phyloP scores from a whole-genome alignment of 2,113 vertebrate genomes.

The Bos indicus region DNA sequence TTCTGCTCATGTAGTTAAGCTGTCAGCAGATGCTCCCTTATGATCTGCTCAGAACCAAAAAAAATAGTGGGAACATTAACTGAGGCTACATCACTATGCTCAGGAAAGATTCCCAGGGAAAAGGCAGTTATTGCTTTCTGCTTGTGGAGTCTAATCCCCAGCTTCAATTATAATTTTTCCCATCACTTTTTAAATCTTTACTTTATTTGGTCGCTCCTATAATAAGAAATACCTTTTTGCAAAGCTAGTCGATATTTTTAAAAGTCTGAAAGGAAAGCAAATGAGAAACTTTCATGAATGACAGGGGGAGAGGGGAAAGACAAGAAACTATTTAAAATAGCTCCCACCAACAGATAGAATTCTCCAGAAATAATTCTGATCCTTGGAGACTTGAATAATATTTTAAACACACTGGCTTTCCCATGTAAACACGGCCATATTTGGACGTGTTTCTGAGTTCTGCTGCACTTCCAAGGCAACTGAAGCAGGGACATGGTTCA shows the following conservation, averaged over 20 bases:
- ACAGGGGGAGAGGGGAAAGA: constrained; percentile 58
- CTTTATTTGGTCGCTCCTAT: constrained; percentile 66
- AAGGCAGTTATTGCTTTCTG: not conserved
- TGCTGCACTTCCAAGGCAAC: not conserved
- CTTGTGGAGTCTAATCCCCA: not conserved
- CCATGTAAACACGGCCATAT: constrained; percentile 71
- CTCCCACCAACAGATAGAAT: constrained; percentile 64
- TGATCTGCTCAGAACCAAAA: not conserved
- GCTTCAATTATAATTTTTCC: constrained; percentile 31
- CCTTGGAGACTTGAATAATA: constrained; percentile 69
- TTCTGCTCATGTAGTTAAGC: not conserved
- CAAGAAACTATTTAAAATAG: constrained; percentile 65
- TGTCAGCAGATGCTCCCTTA: not conserved
- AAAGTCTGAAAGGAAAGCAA: constrained; percentile 68
- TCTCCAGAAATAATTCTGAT: constrained; percentile 71
- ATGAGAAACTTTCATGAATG: constrained; percentile 64
- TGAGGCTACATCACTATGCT: not conserved
- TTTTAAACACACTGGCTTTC: constrained; percentile 69
- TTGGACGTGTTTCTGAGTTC: constrained; percentile 67
- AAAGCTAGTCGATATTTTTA: constrained; percentile 67
- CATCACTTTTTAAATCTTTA: constrained; percentile 45
- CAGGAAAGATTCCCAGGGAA: constrained; percentile 12
- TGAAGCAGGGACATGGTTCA: not conserved
- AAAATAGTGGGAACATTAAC: not conserved
- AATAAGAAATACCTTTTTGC: constrained; percentile 68